phyloP scores from a whole-genome alignment of 2,797 vertebrate genomes.

The Amniataba percoides region DNA sequence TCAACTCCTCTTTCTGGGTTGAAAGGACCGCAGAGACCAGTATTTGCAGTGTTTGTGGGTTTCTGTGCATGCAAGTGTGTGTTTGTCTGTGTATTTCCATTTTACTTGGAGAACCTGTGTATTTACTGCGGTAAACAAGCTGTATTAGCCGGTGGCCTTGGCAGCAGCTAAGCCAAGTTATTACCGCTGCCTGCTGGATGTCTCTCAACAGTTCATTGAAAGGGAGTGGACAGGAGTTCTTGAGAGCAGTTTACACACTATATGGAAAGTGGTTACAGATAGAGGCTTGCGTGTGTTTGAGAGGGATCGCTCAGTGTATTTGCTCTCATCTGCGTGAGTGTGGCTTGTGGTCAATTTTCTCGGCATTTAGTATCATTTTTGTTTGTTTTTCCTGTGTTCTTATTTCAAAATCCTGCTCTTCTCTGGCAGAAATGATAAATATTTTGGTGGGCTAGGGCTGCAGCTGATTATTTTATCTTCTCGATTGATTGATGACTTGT shows the following conservation, averaged over 20 bases:
- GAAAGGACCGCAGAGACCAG: slow-evolving; percentile 47
- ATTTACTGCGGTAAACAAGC: slow-evolving; percentile 68
- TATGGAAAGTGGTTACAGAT: slow-evolving; percentile 68
- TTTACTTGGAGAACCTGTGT: slow-evolving; percentile 67
- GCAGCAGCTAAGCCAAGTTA: slow-evolving; percentile 51
- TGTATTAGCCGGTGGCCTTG: slow-evolving; percentile 77
- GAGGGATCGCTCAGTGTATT: slow-evolving; percentile 34
- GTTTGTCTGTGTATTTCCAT: slow-evolving; percentile 63
- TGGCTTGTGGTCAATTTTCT: slow-evolving; percentile 18
- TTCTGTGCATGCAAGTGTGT: slow-evolving; percentile 16
- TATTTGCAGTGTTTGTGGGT: slow-evolving; percentile 28
- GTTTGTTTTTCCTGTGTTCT: neutral
- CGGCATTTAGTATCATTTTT: slow-evolving; percentile 2
- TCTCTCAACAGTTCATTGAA: slow-evolving; percentile 81
- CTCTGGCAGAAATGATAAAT: no score
- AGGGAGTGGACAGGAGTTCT: slow-evolving; percentile 75
- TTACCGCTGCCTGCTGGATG: slow-evolving; percentile 73
- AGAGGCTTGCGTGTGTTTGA: slow-evolving; percentile 26
- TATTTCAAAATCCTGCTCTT: neutral
- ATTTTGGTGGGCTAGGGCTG: neutral
- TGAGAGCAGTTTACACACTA: slow-evolving; percentile 77
- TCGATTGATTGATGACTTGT: neutral
- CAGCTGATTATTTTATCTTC: neutral
- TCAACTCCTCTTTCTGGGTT: slow-evolving; percentile 35
- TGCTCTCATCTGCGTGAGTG: slow-evolving; percentile 38